Evolutionary conservation across 2,797 vertebrate genomes (phyloP).

Genomic region (Varecia variegata): DNA sequence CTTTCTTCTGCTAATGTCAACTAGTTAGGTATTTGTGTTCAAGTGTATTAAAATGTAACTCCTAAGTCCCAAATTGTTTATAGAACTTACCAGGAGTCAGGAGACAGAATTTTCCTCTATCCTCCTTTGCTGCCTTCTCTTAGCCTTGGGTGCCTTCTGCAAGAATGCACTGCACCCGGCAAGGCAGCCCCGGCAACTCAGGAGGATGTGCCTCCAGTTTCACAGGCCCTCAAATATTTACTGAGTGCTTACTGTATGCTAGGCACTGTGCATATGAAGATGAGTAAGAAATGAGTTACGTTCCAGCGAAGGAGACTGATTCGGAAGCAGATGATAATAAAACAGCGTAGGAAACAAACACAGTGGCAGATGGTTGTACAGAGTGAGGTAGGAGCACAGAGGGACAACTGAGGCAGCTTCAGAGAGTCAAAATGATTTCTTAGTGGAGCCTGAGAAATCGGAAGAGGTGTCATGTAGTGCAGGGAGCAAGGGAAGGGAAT

Average conservation of each 20-base stretch:
- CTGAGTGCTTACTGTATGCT: not conserved
- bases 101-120: not conserved
- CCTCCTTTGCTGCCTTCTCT: not conserved
- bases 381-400: not conserved
- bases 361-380: not conserved
- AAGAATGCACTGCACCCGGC: not conserved
- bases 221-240: not conserved
- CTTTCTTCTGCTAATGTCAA: not conserved
- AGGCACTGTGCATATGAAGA: not conserved
- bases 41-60: not conserved
- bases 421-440: not conserved
- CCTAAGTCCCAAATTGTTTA: not conserved
- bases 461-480: not conserved
- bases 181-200: not conserved
- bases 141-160: not conserved
- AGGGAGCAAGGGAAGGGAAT: not conserved
- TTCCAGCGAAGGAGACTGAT: not conserved
- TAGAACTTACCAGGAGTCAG: not conserved
- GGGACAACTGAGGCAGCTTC: not conserved
- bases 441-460: not conserved
- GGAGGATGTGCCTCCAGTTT: not conserved
- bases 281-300: not conserved
- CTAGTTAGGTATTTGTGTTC: not conserved
- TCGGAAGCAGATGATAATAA: not conserved
- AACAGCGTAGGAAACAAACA: not conserved